Base-by-base conservation (phyloP, 2,797 vertebrate species). In the Danionella dracula region DNA sequence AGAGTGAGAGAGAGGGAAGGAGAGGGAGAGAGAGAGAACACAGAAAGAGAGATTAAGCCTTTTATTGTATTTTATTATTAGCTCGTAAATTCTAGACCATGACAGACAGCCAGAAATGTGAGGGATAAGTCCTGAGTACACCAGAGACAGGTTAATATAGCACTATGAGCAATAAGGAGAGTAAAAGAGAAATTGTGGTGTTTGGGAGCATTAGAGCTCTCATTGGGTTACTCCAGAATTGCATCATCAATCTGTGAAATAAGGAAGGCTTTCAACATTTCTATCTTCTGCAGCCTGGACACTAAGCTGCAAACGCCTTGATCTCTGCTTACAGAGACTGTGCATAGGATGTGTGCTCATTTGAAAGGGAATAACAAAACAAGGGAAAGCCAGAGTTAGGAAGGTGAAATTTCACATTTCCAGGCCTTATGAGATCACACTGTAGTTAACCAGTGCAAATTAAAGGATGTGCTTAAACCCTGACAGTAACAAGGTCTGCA, bases 141-240 rank as follows among this genome's bases (percentile, higher is more conserved):
- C n/a, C n/a, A n/a, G n/a, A n/a, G n/a, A n/a, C n/a, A n/a, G n/a
- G n/a, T n/a, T n/a, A n/a, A n/a, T n/a, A n/a, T n/a, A n/a, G n/a
- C n/a, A n/a, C 8, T 1, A 19, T 19, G n/a, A 46, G 19, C 20
- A n/a, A 55, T n/a, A n/a, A 5, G 49, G 20, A 57, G 32, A 23
- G 10, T 37, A 16, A 61, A 13, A 55, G 42, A n/a, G 45, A 46
- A 38, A 38, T 54, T 67, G 17, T 44, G 40, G 16, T 13, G 54
- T 54, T 62, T 54, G 27, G 54, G 46, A 48, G 17, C 27, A 34
- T 54, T 61, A 56, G 29, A 17, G 10, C 19, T 57, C 16, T 55
- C 55, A 49, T 32, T 64, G 49, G 29, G 58, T 68, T 65, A 68
- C 69, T 42, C 32, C 17, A 37, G 9, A 42, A 48, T 58, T 61